Evolutionary conservation across 2,113 vertebrate species (phyloP).

Genomic region (Forbesichthys papilliferus): DNA sequence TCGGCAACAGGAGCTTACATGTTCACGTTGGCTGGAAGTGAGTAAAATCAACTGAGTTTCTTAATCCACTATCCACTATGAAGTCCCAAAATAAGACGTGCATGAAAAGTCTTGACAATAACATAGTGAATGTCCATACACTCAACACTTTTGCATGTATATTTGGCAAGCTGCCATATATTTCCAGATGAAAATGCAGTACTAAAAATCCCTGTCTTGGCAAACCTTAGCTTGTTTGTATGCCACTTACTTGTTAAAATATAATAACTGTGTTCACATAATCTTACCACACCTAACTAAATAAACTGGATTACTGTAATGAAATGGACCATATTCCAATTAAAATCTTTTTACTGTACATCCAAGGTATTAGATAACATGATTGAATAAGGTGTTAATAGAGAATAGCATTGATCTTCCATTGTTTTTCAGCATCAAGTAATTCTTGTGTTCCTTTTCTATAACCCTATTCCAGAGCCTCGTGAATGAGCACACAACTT

Average conservation of each 20-base stretch:
- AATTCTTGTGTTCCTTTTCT: slow-evolving; percentile 41
- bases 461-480: slow-evolving; percentile 37
- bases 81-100: slow-evolving; percentile 12
- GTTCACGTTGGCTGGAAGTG: slow-evolving; percentile 11
- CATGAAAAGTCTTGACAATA: too few relatives aligned
- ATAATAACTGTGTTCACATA: slow-evolving; percentile 15
- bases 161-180: too few relatives aligned
- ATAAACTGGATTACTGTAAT: slow-evolving; percentile 1
- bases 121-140: too few relatives aligned
- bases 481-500: slow-evolving; percentile 48
- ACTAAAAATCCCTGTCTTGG: too few relatives aligned
- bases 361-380: slow-evolving; percentile 1
- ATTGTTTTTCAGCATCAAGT: slow-evolving; percentile 65
- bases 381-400: slow-evolving; percentile 31
- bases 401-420: slow-evolving; percentile 57
- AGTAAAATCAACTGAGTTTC: slow-evolving; percentile 17
- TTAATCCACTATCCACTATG: neutral
- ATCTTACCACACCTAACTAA: neutral
- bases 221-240: too few relatives aligned
- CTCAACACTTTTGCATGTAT: too few relatives aligned
- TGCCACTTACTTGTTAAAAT: slow-evolving; percentile 2
- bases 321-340: slow-evolving; percentile 1
- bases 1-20: neutral
- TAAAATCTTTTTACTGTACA: slow-evolving; percentile 22
- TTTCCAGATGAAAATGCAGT: too few relatives aligned